Evolutionary conservation across 2,888 invertebrate genomes (phyloP), one percentile per base, ranked within the genome.

Genomic region (Morpho deidamia): DNA sequence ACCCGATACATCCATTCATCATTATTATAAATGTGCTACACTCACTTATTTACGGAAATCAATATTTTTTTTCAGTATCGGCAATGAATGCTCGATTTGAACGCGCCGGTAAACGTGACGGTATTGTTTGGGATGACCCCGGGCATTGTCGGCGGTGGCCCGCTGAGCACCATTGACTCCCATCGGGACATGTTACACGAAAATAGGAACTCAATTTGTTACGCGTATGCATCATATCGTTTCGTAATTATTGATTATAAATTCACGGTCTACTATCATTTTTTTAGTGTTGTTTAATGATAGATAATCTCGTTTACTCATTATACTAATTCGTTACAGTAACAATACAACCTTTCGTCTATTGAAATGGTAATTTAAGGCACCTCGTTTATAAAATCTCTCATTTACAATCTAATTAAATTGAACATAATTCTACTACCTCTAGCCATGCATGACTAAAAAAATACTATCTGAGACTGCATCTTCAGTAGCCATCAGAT

Each of bases 11-110:
- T 71, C 84, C 84, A 89, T 89, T 88, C 88, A 89, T 88, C 89
- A 87, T 85, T 88, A 88, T 88, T 87, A 88, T 87, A 85, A 88
- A 88, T 88, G 88, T 84, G 84, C 81, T 75, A 83, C 88, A 87
- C 85, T 88, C 87, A 77, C 87, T 89, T 89, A 89, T 88, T 89
- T 88, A 89, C 88, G 88, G 89, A 89, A 88, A 89, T 89, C 89
- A 88, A 87, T 89, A 86, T 89, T 88, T 89, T 89, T 39, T 88
- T 89, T 88, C 83, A 81, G 81, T 83, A 79, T 82, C 80, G 82
- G 76, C 73, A 78, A 79, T 86, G 83, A 85, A 89, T 86, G 72
- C 73, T 67, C 68, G 72, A 69, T 80, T 83, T 83, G 79, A 83
- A 82, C 83, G 85, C 86, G 78, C 83, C 78, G 80, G 74, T 83